Evolutionary conservation across 2,113 vertebrate genomes (phyloP).

Genomic region (Cebus imitator): DNA sequence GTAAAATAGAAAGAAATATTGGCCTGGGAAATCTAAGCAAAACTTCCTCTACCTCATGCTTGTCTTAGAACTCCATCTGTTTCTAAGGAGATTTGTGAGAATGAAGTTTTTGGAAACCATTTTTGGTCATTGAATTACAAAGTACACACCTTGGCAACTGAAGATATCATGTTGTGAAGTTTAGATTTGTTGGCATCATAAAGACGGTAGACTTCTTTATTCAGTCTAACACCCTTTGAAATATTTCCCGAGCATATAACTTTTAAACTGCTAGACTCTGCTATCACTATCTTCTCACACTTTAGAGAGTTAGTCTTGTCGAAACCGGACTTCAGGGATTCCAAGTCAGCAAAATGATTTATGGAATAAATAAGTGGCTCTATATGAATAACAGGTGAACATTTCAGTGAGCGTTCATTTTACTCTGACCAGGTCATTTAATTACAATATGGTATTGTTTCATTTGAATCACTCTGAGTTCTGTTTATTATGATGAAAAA

Average conservation of each 20-base stretch:
- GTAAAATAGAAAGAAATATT: not conserved
- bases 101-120: conserved; percentile 21
- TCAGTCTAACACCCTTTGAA: conserved; percentile 75
- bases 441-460: not conserved
- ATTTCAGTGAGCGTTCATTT: not conserved
- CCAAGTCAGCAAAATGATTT: conserved; percentile 30
- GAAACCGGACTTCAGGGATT: conserved; percentile 62
- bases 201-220: conserved; percentile 72
- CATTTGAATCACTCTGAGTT: not conserved
- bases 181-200: conserved; percentile 71
- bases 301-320: conserved; percentile 47
- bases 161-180: conserved; percentile 67
- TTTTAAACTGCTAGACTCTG: conserved; percentile 74
- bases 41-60: not conserved
- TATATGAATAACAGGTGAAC: not conserved
- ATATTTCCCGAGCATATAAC: conserved; percentile 69
- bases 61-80: not conserved
- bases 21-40: not conserved
- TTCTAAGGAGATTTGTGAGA: not conserved
- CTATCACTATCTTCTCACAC: conserved; percentile 59
- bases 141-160: conserved; percentile 66
- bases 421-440: not conserved
- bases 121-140: conserved; percentile 69
- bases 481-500: not conserved
- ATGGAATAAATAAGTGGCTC: not conserved